Base-by-base conservation (phyloP, 2,888 invertebrate genomes). In the Diaprepes abbreviatus region DNA sequence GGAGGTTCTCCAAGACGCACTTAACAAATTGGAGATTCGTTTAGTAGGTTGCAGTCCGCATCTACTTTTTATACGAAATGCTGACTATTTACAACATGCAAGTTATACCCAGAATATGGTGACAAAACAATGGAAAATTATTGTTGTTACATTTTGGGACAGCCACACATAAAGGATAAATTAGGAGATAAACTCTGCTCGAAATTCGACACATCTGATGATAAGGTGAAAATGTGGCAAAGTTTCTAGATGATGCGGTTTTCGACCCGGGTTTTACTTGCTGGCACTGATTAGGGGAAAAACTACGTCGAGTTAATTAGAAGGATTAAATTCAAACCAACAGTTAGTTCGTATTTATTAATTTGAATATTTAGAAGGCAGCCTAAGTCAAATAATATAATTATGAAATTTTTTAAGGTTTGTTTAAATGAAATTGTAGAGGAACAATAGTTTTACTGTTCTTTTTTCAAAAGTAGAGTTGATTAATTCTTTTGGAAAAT, bases 151-250 rank as follows among this genome's bases (percentile, higher is more conserved):
- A 24, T 4, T 24, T 36, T 12, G 36, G 36, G 3, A 7, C 40
- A 5, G 48, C 48, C 48, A 24, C 48, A 24, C 24, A 12, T 17
- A 48, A 1, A 48, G 48, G 12, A 14, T 48, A 24, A 48, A 48
- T 24, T 48, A 48, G 48, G 24, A 24, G 24, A 48, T 48, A 24
- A 28, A 48, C 48, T 48, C 6, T 2, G n/a, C 38, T 38, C 19
- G 10, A 14, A 28, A 24, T 24, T 48, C 48, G 24, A 48, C 48
- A 48, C 48, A 40, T 40, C 40, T 7, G 48, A 48, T 14, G 24
- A 48, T 48, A 48, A 48, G 48, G 48, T 48, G 48, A 24, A 48
- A 48, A 48, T 48, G 48, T 12, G 48, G 24, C 48, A 12, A 48
- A 24, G 10, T 48, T 48, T 24, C 48, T 10, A 48, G 24, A 24